Base-by-base conservation (phyloP, 53 echinoderm and acorn worm genomes). In the Paracentrotus lividus region DNA sequence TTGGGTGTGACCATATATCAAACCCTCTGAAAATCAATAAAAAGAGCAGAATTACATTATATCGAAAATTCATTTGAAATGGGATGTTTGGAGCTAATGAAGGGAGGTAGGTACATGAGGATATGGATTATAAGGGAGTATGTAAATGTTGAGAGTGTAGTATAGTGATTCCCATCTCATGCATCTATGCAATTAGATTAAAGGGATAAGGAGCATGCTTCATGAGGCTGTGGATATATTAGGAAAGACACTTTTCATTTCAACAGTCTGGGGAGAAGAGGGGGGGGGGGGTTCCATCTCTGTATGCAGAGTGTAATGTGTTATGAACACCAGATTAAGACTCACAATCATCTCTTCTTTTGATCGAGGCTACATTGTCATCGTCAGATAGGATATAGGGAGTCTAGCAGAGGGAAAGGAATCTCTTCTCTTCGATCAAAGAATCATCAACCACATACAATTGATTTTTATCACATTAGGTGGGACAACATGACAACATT, bases 401-500 rank as follows among this genome's bases (percentile, higher is more conserved):
- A 20, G 40, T 72, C 18, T 72, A n/a, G 72, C 72, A 36, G 20
- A 36, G 40, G 72, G 72, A 40, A 72, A 72, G n/a, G n/a, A 66
- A 40, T 40, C 38, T 21, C 40, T 20, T 8, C 72, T 8, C 72
- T 36, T 38, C 20, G 72, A 40, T 36, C 32, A 36, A 72, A 40
- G 5, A 72, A 72, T 4, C 40, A 4, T 72, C 72, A 72, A 36
- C 40, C 72, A 72, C 40, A 20, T 72, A 40, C 4, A 72, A 72
- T 72, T 72, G 72, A 72, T 72, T 72, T 31, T 40, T 72, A 72
- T 72, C 72, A 40, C 72, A 38, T 40, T 18, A 36, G 36, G 20
- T 38, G 72, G 38, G 72, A 72, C 38, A n/a, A n/a, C n/a, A n/a
- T n/a, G n/a, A n/a, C n/a, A n/a, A n/a, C n/a, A n/a, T 40, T 40